A percentile compares a stretch with the other conserved stretches of the same genome.
These are phyloP conservation scores for Sipha flava DNA, from an alignment of 1,140 invertebrate genomes.

Conservation along the genomic window DNA sequence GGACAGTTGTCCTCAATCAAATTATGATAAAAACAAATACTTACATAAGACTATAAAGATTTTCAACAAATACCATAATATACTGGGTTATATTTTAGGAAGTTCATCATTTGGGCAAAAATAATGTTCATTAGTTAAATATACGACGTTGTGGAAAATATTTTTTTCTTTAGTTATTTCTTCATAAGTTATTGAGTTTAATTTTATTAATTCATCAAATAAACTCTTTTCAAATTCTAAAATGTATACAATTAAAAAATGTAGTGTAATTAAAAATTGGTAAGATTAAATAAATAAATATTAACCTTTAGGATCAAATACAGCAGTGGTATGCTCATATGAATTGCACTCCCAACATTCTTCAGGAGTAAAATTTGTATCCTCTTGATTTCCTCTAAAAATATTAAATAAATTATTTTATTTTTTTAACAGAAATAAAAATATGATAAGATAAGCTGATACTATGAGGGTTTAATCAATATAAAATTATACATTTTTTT, in stretches of 20 bases:
- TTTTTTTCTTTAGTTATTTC: not conserved
- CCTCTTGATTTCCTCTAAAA: not conserved
- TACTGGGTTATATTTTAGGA: too few relatives aligned
- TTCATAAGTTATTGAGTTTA: not conserved
- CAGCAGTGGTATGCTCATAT: not conserved
- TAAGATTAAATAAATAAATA: not conserved
- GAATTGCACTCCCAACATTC: not conserved
- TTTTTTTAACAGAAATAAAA: not conserved
- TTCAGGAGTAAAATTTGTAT: not conserved
- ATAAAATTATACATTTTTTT: too few relatives aligned
- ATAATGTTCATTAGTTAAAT: slow-evolving; percentile 1
- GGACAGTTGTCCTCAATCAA: too few relatives aligned
- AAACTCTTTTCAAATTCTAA: not conserved
- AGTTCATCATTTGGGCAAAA: slow-evolving; percentile 17
- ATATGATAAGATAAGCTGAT: not conserved
- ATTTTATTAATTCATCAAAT: not conserved
- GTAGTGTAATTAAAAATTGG: not conserved
- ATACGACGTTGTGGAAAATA: not conserved
- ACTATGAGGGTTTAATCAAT: too few relatives aligned
- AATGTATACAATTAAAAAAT: not conserved
- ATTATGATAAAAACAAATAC: too few relatives aligned
- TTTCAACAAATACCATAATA: too few relatives aligned
- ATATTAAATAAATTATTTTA: not conserved
- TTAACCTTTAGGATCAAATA: slow-evolving; percentile 14
- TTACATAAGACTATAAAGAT: too few relatives aligned